These are phyloP conservation scores for Equus przewalskii DNA, from an alignment of 2,113 vertebrate genomes.

Conservation along the genomic window DNA sequence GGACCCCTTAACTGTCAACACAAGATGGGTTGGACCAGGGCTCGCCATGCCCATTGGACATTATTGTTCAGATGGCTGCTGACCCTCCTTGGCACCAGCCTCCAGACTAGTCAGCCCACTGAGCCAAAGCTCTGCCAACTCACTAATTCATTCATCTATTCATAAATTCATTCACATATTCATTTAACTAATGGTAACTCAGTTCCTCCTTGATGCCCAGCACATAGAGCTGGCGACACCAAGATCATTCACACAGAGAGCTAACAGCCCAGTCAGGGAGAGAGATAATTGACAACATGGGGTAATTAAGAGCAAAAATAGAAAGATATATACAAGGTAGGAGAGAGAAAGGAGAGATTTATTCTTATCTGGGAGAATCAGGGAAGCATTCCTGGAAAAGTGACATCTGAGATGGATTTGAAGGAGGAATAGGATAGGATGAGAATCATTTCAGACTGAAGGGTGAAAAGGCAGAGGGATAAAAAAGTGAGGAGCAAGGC, in stretches of 20 bases:
- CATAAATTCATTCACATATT: slow-evolving; percentile 21
- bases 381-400: neutral
- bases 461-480: neutral
- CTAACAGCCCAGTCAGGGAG: neutral
- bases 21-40: neutral
- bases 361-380: neutral
- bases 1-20: neutral
- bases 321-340: neutral
- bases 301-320: neutral
- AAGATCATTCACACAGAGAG: neutral
- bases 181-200: neutral
- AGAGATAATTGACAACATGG: neutral
- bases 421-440: neutral
- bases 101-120: neutral
- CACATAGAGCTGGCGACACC: neutral
- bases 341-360: neutral
- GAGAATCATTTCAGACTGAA: neutral
- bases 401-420: neutral
- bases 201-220: neutral
- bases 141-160: neutral
- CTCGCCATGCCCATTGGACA: neutral
- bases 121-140: neutral
- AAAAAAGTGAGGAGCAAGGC: neutral
- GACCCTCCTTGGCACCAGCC: neutral
- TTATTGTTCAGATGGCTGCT: neutral